Base-by-base conservation (phyloP, 23 tunicate species). In the Diplosoma virens region DNA sequence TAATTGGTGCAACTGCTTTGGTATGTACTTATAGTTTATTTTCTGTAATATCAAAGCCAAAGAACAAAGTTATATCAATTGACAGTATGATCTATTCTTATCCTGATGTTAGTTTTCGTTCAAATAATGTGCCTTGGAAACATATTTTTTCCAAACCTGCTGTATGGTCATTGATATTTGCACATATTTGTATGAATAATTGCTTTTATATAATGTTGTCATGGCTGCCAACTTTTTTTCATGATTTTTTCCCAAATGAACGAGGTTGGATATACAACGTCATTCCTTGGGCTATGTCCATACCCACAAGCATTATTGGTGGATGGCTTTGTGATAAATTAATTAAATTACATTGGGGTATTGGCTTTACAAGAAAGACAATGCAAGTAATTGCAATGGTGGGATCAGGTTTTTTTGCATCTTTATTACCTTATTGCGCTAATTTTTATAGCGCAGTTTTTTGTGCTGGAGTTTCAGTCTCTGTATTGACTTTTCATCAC, bases 161-260 rank as follows among this genome's bases (percentile, higher is more conserved):
- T 22, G 54, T 92, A 20, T 92, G 87, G 97, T 79, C 87, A 59
- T 34, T 92, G 72, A 66, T 67, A 64, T 76, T 67, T 65, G 83
- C 76, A 17, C 97, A 92, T 73, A 79, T 92, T 33, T 90, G 90
- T 54, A 79, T 68, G 83, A 84, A 84, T 71, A 85, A 86, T 63
- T 84, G 90, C 41, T 92, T 80, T 81, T 92, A 79, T 58, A 85
- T 92, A 32, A 46, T 92, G 45, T 54, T 92, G 2, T 87, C 89
- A 53, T 92, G 97, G 97, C 84, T 92, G 9, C 97, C 97, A 1
- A 75, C 97, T 21, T 92, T 48, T 81, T 92, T 92, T 29, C 92
- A 92, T 84, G 97, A 92, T 50, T 36, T 37, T 16, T 92, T 83
- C 81, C 97, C 97, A 27, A 20, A 69, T 17, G 84, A 81, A 58